Evolutionary conservation across 2,797 vertebrate species (phyloP).

Genomic region (Mycteria americana): DNA sequence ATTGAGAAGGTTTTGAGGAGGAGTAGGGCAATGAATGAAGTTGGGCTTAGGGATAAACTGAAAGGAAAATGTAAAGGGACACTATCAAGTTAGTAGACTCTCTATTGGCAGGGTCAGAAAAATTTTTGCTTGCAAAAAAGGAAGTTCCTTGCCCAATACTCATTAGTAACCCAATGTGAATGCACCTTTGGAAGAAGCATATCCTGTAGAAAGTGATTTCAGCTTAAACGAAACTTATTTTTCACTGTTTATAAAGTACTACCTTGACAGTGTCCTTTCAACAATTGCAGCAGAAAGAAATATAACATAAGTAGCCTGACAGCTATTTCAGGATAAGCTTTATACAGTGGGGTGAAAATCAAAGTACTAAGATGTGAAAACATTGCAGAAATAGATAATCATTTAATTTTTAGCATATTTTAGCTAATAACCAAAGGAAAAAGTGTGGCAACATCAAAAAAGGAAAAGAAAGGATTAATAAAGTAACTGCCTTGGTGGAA

Average conservation of each 20-base stretch:
- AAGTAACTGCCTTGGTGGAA: background rate
- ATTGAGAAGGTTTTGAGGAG: background rate
- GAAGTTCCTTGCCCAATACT: background rate
- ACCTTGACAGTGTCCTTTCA: background rate
- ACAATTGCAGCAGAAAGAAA: background rate
- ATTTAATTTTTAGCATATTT: background rate
- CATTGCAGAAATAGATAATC: background rate
- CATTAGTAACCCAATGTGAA: background rate
- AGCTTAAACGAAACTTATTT: background rate
- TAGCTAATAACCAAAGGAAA: background rate
- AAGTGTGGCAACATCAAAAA: background rate
- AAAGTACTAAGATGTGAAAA: background rate
- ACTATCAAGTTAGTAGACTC: slow-evolving; percentile 58
- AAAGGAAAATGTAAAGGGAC: slow-evolving; percentile 62
- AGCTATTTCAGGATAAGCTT: background rate
- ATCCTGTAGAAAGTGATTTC: background rate
- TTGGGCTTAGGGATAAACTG: slow-evolving; percentile 14
- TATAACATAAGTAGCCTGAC: background rate
- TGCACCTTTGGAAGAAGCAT: background rate
- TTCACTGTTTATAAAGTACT: background rate
- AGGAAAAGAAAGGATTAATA: background rate
- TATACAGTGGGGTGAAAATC: background rate
- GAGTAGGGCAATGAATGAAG: background rate
- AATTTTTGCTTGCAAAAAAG: background rate
- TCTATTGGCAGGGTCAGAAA: background rate